Evolutionary conservation across 1,140 invertebrate genomes (phyloP).

Genomic region (Musca domestica): DNA sequence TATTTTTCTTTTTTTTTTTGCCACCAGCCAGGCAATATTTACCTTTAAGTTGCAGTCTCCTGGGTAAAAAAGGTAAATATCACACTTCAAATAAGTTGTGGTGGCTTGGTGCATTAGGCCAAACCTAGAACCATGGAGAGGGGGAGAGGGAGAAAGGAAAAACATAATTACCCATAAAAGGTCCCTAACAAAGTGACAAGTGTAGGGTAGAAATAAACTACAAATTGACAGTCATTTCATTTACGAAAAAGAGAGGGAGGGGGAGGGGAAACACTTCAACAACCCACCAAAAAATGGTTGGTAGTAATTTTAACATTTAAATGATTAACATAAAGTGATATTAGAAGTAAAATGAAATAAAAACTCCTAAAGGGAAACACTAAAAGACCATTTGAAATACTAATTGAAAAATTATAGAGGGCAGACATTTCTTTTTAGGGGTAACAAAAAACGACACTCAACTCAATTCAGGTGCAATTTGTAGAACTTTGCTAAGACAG

Average conservation of each 20-base stretch:
- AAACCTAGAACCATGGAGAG: too few species aligned
- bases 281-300: too few species aligned
- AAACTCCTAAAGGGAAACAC: not conserved
- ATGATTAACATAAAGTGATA: slow-evolving; percentile 5
- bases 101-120: not conserved
- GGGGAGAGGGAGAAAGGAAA: not conserved
- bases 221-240: slow-evolving; percentile 12
- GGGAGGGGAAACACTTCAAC: too few species aligned
- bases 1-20: not conserved
- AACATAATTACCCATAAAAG: not conserved
- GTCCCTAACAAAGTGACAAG: slow-evolving; percentile 2
- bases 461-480: slow-evolving; percentile 28
- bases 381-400: slow-evolving; percentile 27
- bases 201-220: not conserved
- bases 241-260: too few species aligned
- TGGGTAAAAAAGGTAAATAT: not conserved
- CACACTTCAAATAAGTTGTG: slow-evolving; percentile 1
- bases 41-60: slow-evolving; percentile 2
- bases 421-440: not conserved
- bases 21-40: slow-evolving; percentile 5
- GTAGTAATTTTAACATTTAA: not conserved
- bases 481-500: slow-evolving; percentile 2
- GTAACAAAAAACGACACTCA: not conserved
- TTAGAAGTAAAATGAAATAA: not conserved
- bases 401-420: slow-evolving; percentile 30